Conservation (phyloP, 1,140 invertebrate genomes). For the Dreissena rostriformis region DNA sequence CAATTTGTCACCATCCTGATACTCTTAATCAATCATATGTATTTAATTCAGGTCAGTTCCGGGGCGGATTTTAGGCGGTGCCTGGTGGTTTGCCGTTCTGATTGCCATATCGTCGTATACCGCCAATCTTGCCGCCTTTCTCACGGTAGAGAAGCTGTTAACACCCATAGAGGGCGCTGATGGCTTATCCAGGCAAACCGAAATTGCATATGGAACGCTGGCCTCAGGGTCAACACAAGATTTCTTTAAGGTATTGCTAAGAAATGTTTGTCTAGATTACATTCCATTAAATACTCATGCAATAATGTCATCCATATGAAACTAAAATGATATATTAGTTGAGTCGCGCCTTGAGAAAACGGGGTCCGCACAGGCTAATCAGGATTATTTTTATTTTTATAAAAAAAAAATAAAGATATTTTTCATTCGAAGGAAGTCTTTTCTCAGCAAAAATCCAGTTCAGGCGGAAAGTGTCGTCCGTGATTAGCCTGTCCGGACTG, state of each 20-base stretch:
- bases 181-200: conserved; percentile 77
- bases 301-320: too few species aligned
- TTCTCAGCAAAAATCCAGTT: too few species aligned
- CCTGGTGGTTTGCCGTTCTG: conserved; percentile 80
- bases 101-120: conserved; percentile 82
- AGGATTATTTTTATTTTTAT: too few species aligned
- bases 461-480: too few species aligned
- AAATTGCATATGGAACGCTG: conserved; percentile 78
- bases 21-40: background rate
- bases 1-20: background rate
- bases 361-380: too few species aligned
- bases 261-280: background rate
- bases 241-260: conserved; percentile 76
- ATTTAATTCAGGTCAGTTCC: conserved; percentile 75
- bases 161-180: conserved; percentile 79
- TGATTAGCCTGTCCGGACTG: too few species aligned
- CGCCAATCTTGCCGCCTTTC: conserved; percentile 80
- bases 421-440: too few species aligned
- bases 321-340: too few species aligned
- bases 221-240: conserved; percentile 75
- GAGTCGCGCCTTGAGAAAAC: too few species aligned
- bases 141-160: conserved; percentile 78
- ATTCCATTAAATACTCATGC: background rate
- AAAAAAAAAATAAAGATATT: too few species aligned
- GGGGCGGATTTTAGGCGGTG: conserved; percentile 79